Evolutionary conservation across 2,113 vertebrate genomes (phyloP).

Genomic region (Labeo catla): DNA sequence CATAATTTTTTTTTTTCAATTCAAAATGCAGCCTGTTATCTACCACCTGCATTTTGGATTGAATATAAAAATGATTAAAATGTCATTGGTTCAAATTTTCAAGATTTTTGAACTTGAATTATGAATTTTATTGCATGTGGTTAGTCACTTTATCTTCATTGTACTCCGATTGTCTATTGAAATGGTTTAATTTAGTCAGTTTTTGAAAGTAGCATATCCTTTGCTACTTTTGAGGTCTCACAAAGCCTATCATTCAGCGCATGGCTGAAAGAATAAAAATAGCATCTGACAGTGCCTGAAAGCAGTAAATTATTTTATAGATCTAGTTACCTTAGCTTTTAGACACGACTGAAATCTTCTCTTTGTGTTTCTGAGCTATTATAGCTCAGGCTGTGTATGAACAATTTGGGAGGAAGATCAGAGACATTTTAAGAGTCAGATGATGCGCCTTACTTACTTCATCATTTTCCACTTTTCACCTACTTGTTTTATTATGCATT

Average conservation of each 20-base stretch:
- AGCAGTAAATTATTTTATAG: neutral
- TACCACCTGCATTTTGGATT: neutral
- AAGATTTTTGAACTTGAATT: neutral
- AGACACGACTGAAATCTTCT: neutral
- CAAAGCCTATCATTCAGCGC: neutral
- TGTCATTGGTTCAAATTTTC: neutral
- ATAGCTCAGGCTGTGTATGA: neutral
- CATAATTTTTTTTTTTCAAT: neutral
- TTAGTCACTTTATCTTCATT: neutral
- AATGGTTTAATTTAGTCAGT: neutral
- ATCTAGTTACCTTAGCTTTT: neutral
- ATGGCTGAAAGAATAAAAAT: neutral
- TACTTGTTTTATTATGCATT: neutral
- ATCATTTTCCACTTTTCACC: neutral
- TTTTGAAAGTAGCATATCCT: neutral
- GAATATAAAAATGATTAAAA: neutral
- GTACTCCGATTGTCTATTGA: neutral
- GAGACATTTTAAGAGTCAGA: constrained; percentile 7
- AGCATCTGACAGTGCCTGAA: neutral
- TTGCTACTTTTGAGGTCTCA: neutral
- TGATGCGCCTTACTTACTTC: neutral
- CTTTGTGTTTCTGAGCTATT: constrained; percentile 10
- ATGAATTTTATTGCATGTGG: neutral
- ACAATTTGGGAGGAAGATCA: neutral
- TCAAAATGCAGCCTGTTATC: neutral